These are phyloP conservation scores for Chelidonichthys spinosus DNA, from an alignment of 2,797 vertebrate species.

Conservation along the genomic window DNA sequence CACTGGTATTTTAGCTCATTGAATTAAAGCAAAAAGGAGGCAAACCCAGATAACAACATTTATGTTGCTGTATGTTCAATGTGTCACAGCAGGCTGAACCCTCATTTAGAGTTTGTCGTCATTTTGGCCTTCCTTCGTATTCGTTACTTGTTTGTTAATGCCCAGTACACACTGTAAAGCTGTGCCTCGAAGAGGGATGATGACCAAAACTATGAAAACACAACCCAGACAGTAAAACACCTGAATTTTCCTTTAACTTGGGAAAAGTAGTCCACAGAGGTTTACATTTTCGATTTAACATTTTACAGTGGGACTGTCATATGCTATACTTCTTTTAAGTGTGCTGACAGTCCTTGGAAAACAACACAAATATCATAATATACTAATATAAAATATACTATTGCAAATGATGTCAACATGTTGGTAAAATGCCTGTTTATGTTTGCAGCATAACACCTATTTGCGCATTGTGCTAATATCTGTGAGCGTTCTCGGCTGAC, in stretches of 20 bases:
- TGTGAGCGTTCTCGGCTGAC: conserved; percentile 15
- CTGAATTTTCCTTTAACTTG: conserved; percentile 1
- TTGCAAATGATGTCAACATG: conserved; percentile 18
- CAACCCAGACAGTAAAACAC: neutral
- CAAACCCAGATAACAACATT: conserved; percentile 7
- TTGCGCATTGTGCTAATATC: conserved; percentile 22
- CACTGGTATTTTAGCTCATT: conserved; percentile 16
- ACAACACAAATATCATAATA: conserved; percentile 22
- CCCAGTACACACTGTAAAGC: neutral
- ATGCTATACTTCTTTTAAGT: neutral
- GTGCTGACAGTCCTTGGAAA: conserved; percentile 1
- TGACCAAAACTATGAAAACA: neutral
- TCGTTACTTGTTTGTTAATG: conserved; percentile 3
- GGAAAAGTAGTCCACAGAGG: neutral
- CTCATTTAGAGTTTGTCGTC: neutral
- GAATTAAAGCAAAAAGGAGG: conserved; percentile 21
- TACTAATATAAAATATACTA: too few relatives aligned
- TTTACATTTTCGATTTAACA: neutral
- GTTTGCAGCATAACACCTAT: conserved; percentile 12
- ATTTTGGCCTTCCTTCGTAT: neutral
- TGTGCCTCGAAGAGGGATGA: neutral
- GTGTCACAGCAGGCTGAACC: conserved; percentile 3
- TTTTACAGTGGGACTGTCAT: neutral
- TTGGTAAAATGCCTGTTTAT: conserved; percentile 21
- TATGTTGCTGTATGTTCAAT: conserved; percentile 1